Evolutionary conservation across 1,140 invertebrate species (phyloP).

Genomic region (Papilio helenus): DNA sequence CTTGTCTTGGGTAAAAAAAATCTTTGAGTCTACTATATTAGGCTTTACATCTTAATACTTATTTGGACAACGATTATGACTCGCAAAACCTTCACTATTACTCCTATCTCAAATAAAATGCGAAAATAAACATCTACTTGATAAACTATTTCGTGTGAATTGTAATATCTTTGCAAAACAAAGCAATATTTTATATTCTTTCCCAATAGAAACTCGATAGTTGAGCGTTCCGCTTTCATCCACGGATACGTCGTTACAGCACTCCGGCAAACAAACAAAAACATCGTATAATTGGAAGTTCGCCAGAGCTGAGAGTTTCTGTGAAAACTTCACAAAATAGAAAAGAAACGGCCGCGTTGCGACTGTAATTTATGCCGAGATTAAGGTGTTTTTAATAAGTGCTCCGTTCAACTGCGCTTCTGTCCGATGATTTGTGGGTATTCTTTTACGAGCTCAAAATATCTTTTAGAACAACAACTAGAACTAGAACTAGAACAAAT

Average conservation of each 20-base stretch:
- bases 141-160: background rate
- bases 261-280: conserved; percentile 54
- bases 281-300: conserved; percentile 53
- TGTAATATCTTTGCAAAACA: background rate
- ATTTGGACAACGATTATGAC: too few relatives aligned
- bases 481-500: too few relatives aligned
- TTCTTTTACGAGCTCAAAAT: conserved; percentile 8
- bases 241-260: conserved; percentile 27
- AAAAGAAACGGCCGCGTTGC: conserved; percentile 6
- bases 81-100: too few relatives aligned
- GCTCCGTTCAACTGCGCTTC: background rate
- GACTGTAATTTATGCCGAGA: conserved; percentile 22
- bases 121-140: too few relatives aligned
- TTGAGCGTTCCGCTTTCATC: background rate
- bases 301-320: conserved; percentile 49
- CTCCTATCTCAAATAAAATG: too few relatives aligned
- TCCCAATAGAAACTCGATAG: conserved; percentile 22
- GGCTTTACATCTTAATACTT: too few relatives aligned
- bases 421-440: conserved; percentile 14
- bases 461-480: background rate
- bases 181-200: conserved; percentile 13
- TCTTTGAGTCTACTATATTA: too few relatives aligned
- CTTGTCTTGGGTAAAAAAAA: too few relatives aligned
- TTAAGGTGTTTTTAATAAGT: conserved; percentile 35
- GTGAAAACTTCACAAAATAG: conserved; percentile 27